phyloP scores from a whole-genome alignment of 2,888 invertebrate genomes.

The Crossocerus cetratus region DNA sequence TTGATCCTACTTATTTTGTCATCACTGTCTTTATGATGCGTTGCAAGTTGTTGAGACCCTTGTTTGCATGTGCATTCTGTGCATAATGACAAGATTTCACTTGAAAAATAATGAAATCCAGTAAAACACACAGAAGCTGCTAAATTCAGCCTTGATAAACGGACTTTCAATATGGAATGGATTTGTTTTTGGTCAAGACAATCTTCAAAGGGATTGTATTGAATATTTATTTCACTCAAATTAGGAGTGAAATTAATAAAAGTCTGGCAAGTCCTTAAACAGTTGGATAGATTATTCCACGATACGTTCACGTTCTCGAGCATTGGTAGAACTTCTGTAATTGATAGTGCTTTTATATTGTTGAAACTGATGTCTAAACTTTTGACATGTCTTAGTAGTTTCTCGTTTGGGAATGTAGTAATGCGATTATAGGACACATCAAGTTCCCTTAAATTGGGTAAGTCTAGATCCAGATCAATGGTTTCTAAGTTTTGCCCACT shows the following conservation, averaged over 20 bases:
- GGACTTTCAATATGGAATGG: constrained; percentile 7
- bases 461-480: constrained; percentile 30
- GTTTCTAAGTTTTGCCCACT: constrained; percentile 37
- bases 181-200: constrained; percentile 20
- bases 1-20: not conserved
- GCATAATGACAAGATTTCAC: constrained; percentile 30
- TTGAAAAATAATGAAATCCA: constrained; percentile 2
- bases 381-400: constrained; percentile 31
- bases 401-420: constrained; percentile 35
- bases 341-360: constrained; percentile 35
- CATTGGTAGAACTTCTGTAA: constrained; percentile 13
- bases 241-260: constrained; percentile 36
- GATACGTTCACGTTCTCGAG: constrained; percentile 46
- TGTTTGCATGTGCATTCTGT: constrained; percentile 28
- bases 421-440: constrained; percentile 49
- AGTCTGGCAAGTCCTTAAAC: constrained; percentile 21
- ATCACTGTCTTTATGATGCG: constrained; percentile 8
- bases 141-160: constrained; percentile 24
- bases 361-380: constrained; percentile 50
- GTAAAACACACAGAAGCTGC: constrained; percentile 14
- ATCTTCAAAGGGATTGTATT: constrained; percentile 48
- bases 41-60: constrained; percentile 16
- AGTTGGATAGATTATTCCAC: constrained; percentile 46
- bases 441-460: constrained; percentile 49
- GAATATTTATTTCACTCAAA: constrained; percentile 36